A percentile compares a stretch with the other conserved stretches of the same genome.
Evolutionary conservation across 2,113 vertebrate genomes (phyloP).

Genomic region (Rhabdornis inornatus): DNA sequence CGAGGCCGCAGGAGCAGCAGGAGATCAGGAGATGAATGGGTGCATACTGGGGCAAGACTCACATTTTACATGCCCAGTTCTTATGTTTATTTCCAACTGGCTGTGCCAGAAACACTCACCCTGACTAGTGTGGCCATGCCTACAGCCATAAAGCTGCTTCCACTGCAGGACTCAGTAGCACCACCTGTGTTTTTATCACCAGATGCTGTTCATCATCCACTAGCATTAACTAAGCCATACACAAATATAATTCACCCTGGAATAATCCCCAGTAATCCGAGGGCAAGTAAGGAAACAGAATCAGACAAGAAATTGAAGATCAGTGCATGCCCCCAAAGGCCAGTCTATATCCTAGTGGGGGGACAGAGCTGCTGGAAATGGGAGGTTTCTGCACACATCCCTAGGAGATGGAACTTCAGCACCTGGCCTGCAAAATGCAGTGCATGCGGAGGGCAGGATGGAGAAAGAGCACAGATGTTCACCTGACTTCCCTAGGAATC

Average conservation of each 20-base stretch:
- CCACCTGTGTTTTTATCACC: background rate
- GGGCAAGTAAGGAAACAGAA: background rate
- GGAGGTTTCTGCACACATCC: background rate
- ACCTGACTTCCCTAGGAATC: background rate
- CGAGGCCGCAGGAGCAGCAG: background rate
- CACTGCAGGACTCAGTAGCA: background rate
- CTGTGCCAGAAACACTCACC: background rate
- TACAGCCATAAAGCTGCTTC: background rate
- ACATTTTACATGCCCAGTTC: background rate
- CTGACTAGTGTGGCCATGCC: background rate
- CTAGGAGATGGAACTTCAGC: background rate
- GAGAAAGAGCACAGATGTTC: background rate
- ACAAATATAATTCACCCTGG: conserved; percentile 9
- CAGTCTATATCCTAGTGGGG: background rate
- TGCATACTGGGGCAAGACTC: background rate
- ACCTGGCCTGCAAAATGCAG: background rate
- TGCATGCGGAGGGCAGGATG: background rate
- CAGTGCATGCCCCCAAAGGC: background rate
- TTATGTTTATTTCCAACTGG: background rate
- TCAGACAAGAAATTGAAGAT: background rate
- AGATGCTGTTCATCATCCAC: background rate
- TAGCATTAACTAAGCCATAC: conserved; percentile 18
- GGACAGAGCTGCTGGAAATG: background rate
- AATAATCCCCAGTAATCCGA: background rate
- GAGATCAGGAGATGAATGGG: background rate